phyloP scores from a whole-genome alignment of 1,140 invertebrate species.

The Zaprionus vittiger region DNA sequence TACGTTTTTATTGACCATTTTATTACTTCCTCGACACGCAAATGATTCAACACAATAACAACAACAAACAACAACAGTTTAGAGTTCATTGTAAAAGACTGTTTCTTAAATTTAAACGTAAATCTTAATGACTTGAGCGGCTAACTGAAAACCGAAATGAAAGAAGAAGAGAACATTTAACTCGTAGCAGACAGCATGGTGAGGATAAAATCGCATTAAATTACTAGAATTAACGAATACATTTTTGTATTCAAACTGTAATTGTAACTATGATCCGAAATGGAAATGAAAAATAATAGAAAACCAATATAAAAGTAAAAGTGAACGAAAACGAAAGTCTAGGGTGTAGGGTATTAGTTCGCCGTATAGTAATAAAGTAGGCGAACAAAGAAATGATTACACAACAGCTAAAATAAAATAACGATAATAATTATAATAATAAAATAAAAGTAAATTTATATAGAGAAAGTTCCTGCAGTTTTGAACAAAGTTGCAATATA shows the following conservation, averaged over 20 bases:
- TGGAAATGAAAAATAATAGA: slow-evolving; percentile 16
- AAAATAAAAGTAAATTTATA: slow-evolving; percentile 53
- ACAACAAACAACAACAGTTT: slow-evolving; percentile 55
- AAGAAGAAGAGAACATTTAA: slow-evolving; percentile 39
- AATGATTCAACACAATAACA: slow-evolving; percentile 13
- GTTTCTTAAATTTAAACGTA: slow-evolving; percentile 73
- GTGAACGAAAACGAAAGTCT: slow-evolving; percentile 49
- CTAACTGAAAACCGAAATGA: slow-evolving; percentile 34
- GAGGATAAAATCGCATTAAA: slow-evolving; percentile 33
- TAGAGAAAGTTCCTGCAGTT: slow-evolving; percentile 79
- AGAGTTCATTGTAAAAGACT: slow-evolving; percentile 82
- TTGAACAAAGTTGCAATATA: slow-evolving; percentile 70
- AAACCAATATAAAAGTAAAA: slow-evolving; percentile 20
- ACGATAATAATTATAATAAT: slow-evolving; percentile 33
- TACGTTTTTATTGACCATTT: slow-evolving; percentile 19
- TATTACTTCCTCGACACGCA: slow-evolving; percentile 12
- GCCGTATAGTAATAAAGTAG: slow-evolving; percentile 49
- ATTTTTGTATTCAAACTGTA: slow-evolving; percentile 68
- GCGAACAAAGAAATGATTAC: slow-evolving; percentile 35
- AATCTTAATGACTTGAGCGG: slow-evolving; percentile 46
- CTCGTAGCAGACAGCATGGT: slow-evolving; percentile 13
- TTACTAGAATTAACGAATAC: slow-evolving; percentile 60
- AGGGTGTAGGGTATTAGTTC: slow-evolving; percentile 63
- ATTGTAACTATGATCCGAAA: slow-evolving; percentile 32
- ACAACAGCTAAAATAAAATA: slow-evolving; percentile 41